Conservation (phyloP, 2,797 vertebrate species). For the Spinus pinus region DNA sequence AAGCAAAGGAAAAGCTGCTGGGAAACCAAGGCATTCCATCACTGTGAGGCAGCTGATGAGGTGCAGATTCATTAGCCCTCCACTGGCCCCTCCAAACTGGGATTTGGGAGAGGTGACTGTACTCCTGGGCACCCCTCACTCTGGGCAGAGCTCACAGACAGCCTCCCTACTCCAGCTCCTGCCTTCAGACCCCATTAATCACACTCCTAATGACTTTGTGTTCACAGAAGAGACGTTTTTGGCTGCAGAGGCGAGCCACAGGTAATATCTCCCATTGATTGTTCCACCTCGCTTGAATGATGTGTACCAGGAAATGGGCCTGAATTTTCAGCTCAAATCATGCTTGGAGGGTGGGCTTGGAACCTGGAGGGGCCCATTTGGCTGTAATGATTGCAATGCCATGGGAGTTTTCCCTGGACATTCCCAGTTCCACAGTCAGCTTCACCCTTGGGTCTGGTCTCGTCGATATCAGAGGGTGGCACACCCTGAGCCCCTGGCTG, state of each 20-base stretch:
- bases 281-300: neutral
- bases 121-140: rapidly evolving
- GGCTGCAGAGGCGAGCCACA: neutral
- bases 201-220: neutral
- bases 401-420: rapidly evolving
- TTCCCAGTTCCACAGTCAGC: neutral
- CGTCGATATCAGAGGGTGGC: neutral
- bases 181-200: neutral
- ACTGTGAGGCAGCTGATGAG: rapidly evolving
- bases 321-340: neutral
- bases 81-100: rapidly evolving
- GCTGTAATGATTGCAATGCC: neutral
- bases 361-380: neutral
- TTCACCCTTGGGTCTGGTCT: neutral
- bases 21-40: neutral
- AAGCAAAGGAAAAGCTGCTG: neutral
- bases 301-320: neutral
- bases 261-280: conserved; percentile 2
- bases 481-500: neutral
- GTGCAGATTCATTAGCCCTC: neutral
- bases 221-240: neutral
- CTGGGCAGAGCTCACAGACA: neutral
- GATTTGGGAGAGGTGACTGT: neutral
- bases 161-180: neutral
- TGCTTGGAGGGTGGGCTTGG: neutral